Evolutionary conservation across 2,797 vertebrate genomes (phyloP), one percentile per base, ranked within the genome.

Genomic region (Micropoecilia bifurca): DNA sequence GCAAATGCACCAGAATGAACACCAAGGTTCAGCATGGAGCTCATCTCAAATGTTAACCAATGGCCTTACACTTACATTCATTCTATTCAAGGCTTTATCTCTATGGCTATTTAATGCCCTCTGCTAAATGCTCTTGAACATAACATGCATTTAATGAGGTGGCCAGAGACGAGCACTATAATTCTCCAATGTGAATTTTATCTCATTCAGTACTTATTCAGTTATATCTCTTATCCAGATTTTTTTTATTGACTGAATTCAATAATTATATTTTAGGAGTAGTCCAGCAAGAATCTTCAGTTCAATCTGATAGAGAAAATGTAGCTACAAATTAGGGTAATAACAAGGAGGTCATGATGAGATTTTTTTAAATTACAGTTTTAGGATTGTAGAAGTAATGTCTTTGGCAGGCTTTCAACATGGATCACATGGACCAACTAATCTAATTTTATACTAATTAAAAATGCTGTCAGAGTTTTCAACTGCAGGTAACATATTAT

Each of bases 31-130:
- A 89, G 76, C 76, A 18, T 16, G 55, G 71, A 80, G 87, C 87
- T 92, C 88, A 92, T 93, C 91, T 84, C 73, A 83, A 92, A 92
- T 88, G 85, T 90, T 92, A 91, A 91, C 87, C 88, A 78, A 81
- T 82, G 85, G 79, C 82, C 80, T 90, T 75, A 83, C 83, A 73
- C 80, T 90, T 75, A 83, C 83, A 73, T 87, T 84, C 78, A 82
- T 71, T 75, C 74, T 80, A 43, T 82, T 88, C 84, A 71, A 71
- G 69, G 55, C 80, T 88, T 91, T 88, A 89, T 91, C 84, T 53
- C 80, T 69, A 74, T 87, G 83, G 88, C 85, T 88, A 88, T 89
- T 79, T 85, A 87, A 89, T 83, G 80, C 76, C 59, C 72, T 79
- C 77, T 75, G 75, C 75, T 89, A 87, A 89, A 82, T 77, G 79